These are phyloP conservation scores for Umimayanthus chanpuru DNA, from an alignment of 92 coral and sea anemone genomes.

Conservation along the genomic window DNA sequence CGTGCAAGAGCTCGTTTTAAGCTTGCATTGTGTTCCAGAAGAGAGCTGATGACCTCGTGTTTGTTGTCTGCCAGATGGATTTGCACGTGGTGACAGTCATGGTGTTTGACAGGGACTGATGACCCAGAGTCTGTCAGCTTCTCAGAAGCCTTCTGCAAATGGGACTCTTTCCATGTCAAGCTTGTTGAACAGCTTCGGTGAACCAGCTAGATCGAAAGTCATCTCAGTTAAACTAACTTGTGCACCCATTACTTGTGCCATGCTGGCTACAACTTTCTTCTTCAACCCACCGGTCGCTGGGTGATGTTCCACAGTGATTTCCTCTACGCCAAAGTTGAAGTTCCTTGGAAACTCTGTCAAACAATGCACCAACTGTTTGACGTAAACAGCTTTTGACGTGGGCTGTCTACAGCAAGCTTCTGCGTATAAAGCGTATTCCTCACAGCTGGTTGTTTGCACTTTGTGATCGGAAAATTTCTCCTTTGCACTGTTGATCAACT, in stretches of 20 bases:
- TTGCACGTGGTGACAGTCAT: too few species aligned
- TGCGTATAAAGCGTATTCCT: not conserved
- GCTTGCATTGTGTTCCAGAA: too few species aligned
- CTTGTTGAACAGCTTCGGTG: not conserved
- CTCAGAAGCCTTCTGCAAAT: too few species aligned
- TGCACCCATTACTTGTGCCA: constrained; percentile 17
- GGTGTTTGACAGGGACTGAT: too few species aligned
- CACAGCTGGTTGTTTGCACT: constrained; percentile 1
- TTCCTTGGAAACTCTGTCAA: not conserved
- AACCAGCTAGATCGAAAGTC: constrained; percentile 1
- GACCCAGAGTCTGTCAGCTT: too few species aligned
- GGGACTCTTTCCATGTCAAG: too few species aligned
- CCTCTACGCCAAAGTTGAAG: not conserved
- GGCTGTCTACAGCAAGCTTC: not conserved
- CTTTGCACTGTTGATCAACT: not conserved
- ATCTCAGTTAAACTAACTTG: not conserved
- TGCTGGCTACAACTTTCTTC: constrained; percentile 11
- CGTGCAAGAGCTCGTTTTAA: too few species aligned
- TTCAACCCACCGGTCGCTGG: not conserved
- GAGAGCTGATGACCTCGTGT: too few species aligned
- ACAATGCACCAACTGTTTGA: constrained; percentile 2
- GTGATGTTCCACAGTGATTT: not conserved
- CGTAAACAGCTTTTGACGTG: not conserved
- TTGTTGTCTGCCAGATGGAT: too few species aligned
- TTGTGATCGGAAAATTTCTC: not conserved